Conservation (phyloP, 2,113 vertebrate species). For the Steatornis caripensis region DNA sequence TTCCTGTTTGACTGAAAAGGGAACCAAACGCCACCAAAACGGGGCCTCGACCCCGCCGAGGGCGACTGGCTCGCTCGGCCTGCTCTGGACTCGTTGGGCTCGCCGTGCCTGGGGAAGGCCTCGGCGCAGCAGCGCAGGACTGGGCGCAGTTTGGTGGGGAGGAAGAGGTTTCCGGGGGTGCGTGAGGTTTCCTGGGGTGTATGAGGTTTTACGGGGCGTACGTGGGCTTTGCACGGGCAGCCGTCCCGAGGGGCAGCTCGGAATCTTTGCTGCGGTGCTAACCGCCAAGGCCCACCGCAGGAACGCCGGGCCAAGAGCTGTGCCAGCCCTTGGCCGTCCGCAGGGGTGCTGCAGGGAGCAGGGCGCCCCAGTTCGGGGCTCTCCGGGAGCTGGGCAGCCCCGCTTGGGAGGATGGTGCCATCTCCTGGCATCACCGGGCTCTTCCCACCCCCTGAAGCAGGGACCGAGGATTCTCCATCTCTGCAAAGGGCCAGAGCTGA, state of each 20-base stretch:
- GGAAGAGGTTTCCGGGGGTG: background rate
- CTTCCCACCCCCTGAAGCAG: background rate
- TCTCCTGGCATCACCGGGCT: background rate
- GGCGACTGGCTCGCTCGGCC: too few relatives aligned
- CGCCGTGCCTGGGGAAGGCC: too few relatives aligned
- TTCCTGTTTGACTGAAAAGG: too few relatives aligned
- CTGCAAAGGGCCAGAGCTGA: background rate
- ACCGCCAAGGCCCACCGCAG: accelerated
- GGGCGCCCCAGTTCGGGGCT: background rate
- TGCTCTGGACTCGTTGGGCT: too few relatives aligned
- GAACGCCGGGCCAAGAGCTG: background rate
- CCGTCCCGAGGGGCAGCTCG: too few relatives aligned
- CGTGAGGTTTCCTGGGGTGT: background rate
- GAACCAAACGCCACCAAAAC: too few relatives aligned
- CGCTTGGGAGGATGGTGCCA: background rate
- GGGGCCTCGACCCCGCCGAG: too few relatives aligned
- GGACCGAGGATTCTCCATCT: accelerated
- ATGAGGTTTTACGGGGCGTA: background rate
- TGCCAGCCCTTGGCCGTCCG: background rate
- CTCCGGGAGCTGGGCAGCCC: background rate
- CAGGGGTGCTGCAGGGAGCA: background rate
- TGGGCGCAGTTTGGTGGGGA: accelerated
- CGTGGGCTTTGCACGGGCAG: accelerated
- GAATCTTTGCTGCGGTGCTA: background rate
- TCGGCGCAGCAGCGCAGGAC: too few relatives aligned